Evolutionary conservation across 1,140 invertebrate species (phyloP), one percentile per base, ranked within the genome.

Genomic region (Mactra quadrangularis): DNA sequence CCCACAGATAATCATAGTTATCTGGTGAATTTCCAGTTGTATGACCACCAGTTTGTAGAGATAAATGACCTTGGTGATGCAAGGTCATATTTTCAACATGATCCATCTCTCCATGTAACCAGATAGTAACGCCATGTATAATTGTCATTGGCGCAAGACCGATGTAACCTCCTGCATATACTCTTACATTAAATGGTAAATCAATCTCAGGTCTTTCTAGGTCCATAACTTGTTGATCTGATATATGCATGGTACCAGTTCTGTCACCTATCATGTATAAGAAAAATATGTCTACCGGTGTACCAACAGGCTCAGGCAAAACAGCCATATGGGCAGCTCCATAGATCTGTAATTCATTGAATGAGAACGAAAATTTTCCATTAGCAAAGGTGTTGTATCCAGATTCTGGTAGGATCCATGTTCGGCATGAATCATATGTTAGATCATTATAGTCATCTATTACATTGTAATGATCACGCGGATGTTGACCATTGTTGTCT

Each of bases 301-400:
- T 70, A 19, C 74, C 83, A 45, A 88, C 85, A 1, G 88, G 86
- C 17, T 88, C 84, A n/a, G 88, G 86, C 29, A 88, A 74, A 13
- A 89, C 79, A 6, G 89, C 88, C 22, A 90, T 41, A 33, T 90
- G 89, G 13, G 89, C 87, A 53, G 71, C 81, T 6, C 89, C 88
- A 71, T 89, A 90, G 41, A 90, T 89, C 50, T 89, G 89, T 17
- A 90, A 70, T 66, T 90, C 89, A 60, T 90, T 75, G 76, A 90
- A 90, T 29, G 78, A 79, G 70, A 87, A 90, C 6, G 82, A 77
- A 64, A 85, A 87, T 41, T 78, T 82, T 22, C 83, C 79, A 31
- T 81, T 81, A n/a, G 87, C 89, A 78, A 90, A 89, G 9, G 50
- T 83, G 78, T 90, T 87, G n/a, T 62, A 70, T 13, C 88, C 89